Evolutionary conservation across 1,140 invertebrate species (phyloP), one percentile per base, ranked within the genome.

Genomic region (Danaus plexippus): DNA sequence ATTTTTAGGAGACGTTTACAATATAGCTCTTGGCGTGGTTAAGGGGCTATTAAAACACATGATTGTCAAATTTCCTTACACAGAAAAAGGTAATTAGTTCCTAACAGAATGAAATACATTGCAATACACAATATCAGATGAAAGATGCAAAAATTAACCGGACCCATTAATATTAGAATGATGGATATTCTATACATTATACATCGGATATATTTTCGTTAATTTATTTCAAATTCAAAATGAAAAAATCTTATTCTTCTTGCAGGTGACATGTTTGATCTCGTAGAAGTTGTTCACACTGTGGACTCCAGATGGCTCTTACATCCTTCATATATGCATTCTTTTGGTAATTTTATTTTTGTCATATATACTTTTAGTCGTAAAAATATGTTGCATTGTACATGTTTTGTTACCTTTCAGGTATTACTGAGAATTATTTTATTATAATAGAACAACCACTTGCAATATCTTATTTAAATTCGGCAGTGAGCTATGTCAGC

Each of bases 251-350:
- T 32, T 32, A 32, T 32, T 54, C 43, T 56, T 46, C 48, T 80
- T 78, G 32, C 60, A 87, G 85, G 79, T 9, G 88, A 90, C 40
- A 94, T 94, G 90, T 94, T 94, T 67, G 90, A 92, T 59, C 85
- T 90, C 57, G 93, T 92, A 0, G 85, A 89, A 59, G 89, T 94
- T 44, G 89, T 95, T 9, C 90, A 89, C 8, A 88, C 85, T 1
- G 67, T 96, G 52, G 92, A 91, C 0, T 90, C 92, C 10, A 88
- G 93, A 59, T 95, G 94, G 93, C 84, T 88, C 3, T 67, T 95
- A 3, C 89, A 95, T 80, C 94, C 94, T 0, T 90, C 92, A 0
- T 97, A 97, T 58, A 96, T 95, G 93, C 96, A 97, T 75, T 94
- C 94, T 7, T 97, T 97, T 87, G 94, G 93, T 54, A 32, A 13